Base-by-base conservation (phyloP, 2,888 invertebrate genomes). In the Pilophorus perplexus region DNA sequence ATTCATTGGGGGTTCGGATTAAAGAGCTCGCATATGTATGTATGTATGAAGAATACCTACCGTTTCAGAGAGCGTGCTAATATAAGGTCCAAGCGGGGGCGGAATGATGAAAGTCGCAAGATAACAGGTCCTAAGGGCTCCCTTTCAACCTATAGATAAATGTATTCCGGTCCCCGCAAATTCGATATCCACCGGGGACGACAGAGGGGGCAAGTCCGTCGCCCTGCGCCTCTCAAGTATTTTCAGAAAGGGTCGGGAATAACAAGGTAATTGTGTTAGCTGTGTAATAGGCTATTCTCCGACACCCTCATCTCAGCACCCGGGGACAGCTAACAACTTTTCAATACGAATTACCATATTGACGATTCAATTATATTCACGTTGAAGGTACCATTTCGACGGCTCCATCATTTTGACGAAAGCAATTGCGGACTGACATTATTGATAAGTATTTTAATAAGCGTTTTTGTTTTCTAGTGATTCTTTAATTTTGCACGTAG, bases 221-320 rank as follows among this genome's bases (percentile, higher is more conserved):
- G 6, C 59, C 37, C 22, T 10, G 42, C 38, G 23, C 59, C 59
- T 59, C 42, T 59, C 59, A 59, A 59, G 59, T 59, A 59, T 59
- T 59, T 59, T 59, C 59, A 59, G 59, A 59, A 59, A 59, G 59
- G 59, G 59, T 27, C n/a, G 59, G 59, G 59, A 59, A 59, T 59
- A 59, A 59, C 42, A 59, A 59, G 33, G 59, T 59, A 59, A 59
- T 59, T 59, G 23, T 22, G 59, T 59, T 59, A 59, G 38, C 42
- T 27, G 40, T 25, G 42, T 59, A 59, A 59, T 59, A 59, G 59
- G 40, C 59, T 59, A 59, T 59, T 59, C 40, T 59, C 59, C 59
- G 59, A 42, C 59, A 42, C 59, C 59, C 59, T 22, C 42, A 42
- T 42, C 42, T 42, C 42, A 18, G 14, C 23, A 23, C 14, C 44